phyloP scores from a whole-genome alignment of 2,888 invertebrate species.

The Brachyptera risi region DNA sequence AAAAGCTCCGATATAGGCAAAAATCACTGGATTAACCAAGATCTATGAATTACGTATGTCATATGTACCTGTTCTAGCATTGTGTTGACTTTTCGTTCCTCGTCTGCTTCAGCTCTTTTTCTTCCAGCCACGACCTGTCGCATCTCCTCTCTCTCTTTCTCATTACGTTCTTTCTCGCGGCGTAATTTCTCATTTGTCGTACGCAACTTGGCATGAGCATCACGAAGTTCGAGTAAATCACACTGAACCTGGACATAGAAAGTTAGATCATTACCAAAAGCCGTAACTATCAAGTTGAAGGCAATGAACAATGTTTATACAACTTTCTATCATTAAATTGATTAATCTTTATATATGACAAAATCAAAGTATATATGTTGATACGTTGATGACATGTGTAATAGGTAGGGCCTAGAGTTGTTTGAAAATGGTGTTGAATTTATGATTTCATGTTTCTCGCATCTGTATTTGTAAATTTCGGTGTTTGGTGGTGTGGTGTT shows the following conservation, averaged over 20 bases:
- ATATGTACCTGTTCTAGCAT: slow-evolving; percentile 60
- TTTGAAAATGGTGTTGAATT: too few relatives aligned
- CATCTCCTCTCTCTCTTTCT: slow-evolving; percentile 68
- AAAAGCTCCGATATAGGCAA: neutral
- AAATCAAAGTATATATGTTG: too few relatives aligned
- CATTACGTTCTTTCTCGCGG: slow-evolving; percentile 80
- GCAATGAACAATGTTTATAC: too few relatives aligned
- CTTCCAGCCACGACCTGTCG: slow-evolving; percentile 48
- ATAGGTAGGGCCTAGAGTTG: too few relatives aligned
- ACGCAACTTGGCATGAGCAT: slow-evolving; percentile 85
- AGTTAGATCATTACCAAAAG: too few relatives aligned
- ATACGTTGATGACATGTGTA: too few relatives aligned
- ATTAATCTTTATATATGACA: too few relatives aligned
- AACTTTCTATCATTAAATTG: too few relatives aligned
- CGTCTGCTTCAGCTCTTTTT: slow-evolving; percentile 56
- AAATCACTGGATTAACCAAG: neutral
- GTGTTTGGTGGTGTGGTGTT: too few relatives aligned
- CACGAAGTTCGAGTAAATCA: slow-evolving; percentile 80
- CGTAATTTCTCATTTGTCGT: slow-evolving; percentile 88
- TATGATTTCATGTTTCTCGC: too few relatives aligned
- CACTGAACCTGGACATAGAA: slow-evolving; percentile 62
- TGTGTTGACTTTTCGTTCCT: slow-evolving; percentile 67
- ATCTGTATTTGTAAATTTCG: too few relatives aligned
- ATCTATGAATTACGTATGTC: neutral
- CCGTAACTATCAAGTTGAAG: too few relatives aligned